These are phyloP conservation scores for Acanthoscelides obtectus DNA, from an alignment of 2,888 invertebrate species.

Conservation along the genomic window DNA sequence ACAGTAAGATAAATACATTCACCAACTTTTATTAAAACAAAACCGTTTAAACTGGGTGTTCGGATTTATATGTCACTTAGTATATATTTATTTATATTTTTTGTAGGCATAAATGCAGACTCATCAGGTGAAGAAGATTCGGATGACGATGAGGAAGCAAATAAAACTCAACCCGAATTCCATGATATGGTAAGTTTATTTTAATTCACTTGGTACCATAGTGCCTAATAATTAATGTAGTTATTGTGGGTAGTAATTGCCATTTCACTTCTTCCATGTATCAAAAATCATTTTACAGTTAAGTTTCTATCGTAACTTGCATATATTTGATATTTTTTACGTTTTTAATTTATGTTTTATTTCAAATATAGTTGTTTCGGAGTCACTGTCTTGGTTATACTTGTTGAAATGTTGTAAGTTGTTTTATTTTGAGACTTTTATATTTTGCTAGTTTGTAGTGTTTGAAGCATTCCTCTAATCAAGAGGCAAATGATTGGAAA, in stretches of 20 bases:
- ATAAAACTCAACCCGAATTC: conserved; percentile 56
- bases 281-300: too few species aligned
- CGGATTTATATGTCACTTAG: too few species aligned
- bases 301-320: conserved; percentile 8
- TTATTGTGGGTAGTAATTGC: too few species aligned
- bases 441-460: background rate
- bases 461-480: background rate
- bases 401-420: conserved; percentile 36
- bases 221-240: too few species aligned
- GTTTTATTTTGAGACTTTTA: conserved; percentile 6
- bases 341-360: background rate
- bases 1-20: too few species aligned
- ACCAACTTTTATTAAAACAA: too few species aligned
- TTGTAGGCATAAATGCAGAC: conserved; percentile 53
- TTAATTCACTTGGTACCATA: too few species aligned
- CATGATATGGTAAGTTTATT: conserved; percentile 59
- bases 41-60: too few species aligned
- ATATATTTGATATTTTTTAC: background rate
- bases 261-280: too few species aligned
- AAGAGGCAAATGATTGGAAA: too few species aligned
- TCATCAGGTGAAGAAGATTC: conserved; percentile 74
- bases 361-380: conserved; percentile 33
- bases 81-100: background rate
- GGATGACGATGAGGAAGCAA: conserved; percentile 67
- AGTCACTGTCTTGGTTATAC: conserved; percentile 42